These are phyloP conservation scores for Puntigrus tetrazona DNA, from an alignment of 2,113 vertebrate species.

Conservation along the genomic window DNA sequence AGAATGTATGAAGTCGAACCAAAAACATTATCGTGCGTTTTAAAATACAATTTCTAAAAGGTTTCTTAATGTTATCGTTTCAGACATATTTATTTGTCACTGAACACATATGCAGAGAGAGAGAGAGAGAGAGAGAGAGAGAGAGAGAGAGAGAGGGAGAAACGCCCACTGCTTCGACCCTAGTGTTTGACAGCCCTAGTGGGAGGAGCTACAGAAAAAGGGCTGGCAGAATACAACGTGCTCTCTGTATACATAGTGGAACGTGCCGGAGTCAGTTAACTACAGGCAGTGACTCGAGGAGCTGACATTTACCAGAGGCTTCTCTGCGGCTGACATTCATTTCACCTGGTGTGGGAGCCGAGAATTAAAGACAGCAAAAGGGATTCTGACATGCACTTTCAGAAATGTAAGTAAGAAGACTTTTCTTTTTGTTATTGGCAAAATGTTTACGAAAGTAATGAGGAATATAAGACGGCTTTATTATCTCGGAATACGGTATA, in stretches of 20 bases:
- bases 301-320: conserved; percentile 30
- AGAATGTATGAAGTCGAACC: neutral
- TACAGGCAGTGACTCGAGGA: neutral
- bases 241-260: conserved; percentile 27
- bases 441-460: neutral
- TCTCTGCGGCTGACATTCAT: conserved; percentile 3
- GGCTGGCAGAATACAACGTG: neutral
- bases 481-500: neutral
- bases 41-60: neutral
- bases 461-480: neutral
- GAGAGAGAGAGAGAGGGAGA: too few relatives aligned
- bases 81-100: too few relatives aligned
- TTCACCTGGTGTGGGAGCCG: conserved; percentile 30
- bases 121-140: too few relatives aligned
- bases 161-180: too few relatives aligned
- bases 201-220: neutral
- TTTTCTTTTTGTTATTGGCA: conserved; percentile 17
- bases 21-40: neutral
- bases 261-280: neutral
- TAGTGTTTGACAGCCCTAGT: neutral
- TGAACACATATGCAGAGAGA: too few relatives aligned
- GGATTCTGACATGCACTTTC: conserved; percentile 80
- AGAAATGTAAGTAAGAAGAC: conserved; percentile 72
- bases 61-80: neutral
- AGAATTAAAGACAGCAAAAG: conserved; percentile 46